Evolutionary conservation across 1,140 invertebrate genomes (phyloP).

Genomic region (Macrosteles quadrilineatus): DNA sequence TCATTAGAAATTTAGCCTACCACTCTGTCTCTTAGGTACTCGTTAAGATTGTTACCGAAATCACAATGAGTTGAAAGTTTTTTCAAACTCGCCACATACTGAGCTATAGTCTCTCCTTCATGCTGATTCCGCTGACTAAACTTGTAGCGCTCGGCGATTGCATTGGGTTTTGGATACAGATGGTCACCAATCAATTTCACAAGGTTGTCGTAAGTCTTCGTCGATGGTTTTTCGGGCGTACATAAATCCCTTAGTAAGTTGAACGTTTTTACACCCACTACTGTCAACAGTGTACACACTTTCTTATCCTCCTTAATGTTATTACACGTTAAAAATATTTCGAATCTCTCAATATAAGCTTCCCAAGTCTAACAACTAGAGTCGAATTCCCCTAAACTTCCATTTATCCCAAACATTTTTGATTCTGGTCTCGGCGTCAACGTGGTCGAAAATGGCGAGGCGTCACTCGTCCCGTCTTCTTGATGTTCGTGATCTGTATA

Average conservation of each 20-base stretch:
- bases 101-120: not conserved
- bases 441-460: no score
- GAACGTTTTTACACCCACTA: no score
- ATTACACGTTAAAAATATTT: not conserved
- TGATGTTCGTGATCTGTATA: no score
- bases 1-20: not conserved
- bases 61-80: not conserved
- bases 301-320: slow-evolving; percentile 5
- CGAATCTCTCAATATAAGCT: not conserved
- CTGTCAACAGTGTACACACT: no score
- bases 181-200: slow-evolving; percentile 19
- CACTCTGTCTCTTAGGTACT: no score
- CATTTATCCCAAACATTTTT: not conserved
- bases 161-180: not conserved
- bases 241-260: no score
- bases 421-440: no score
- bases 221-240: not conserved
- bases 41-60: no score
- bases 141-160: no score
- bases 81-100: not conserved
- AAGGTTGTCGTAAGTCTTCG: not conserved
- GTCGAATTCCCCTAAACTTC: not conserved
- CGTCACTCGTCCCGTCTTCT: no score
- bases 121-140: not conserved
- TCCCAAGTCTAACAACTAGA: not conserved